phyloP scores from a whole-genome alignment of 37 sponge, comb jelly and placozoan species.

The Eunapius fragilis region DNA sequence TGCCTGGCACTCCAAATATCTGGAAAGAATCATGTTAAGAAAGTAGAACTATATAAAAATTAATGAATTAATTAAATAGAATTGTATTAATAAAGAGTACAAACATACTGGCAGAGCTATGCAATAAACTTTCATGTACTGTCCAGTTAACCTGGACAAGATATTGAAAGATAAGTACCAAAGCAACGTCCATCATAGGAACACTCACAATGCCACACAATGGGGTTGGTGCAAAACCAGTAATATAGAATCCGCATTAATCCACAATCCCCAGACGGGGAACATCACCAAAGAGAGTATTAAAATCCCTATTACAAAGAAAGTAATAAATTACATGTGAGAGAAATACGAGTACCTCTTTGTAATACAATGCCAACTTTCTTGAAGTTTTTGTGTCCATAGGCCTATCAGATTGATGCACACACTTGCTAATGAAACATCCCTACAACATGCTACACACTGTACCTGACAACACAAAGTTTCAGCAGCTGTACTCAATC shows the following conservation, averaged over 20 bases:
- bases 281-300: conserved; percentile 36
- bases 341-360: conserved; percentile 28
- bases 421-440: no score
- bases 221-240: conserved; percentile 56
- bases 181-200: not conserved
- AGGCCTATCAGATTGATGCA: conserved; percentile 31
- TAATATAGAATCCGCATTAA: conserved; percentile 68
- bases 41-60: conserved; percentile 9
- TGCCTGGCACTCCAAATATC: conserved; percentile 51
- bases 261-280: conserved; percentile 45
- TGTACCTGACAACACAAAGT: conserved; percentile 41
- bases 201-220: conserved; percentile 57
- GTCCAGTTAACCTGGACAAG: conserved; percentile 21
- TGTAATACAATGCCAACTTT: conserved; percentile 65
- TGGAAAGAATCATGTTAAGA: conserved; percentile 22
- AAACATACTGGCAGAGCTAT: conserved; percentile 39
- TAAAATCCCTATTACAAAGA: conserved; percentile 31
- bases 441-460: no score
- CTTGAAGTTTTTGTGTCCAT: conserved; percentile 69
- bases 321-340: conserved; percentile 1
- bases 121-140: conserved; percentile 19
- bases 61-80: not conserved
- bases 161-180: not conserved
- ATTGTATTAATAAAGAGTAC: not conserved
- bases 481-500: conserved; percentile 36